phyloP scores from a whole-genome alignment of 2,888 invertebrate genomes.

The Drosophila eohydei region DNA sequence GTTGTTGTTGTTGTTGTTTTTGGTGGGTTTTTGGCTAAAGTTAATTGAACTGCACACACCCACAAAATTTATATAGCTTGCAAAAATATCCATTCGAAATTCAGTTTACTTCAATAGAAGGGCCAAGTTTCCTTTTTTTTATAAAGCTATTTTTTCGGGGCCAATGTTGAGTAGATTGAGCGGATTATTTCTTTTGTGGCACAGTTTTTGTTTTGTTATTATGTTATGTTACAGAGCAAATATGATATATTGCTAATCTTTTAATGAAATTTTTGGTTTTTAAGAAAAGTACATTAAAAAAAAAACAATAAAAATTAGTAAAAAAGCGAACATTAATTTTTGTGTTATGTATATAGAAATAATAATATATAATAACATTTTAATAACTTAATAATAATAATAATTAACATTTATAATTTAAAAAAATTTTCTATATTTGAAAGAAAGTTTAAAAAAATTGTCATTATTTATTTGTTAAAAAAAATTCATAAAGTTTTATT shows the following conservation, averaged over 20 bases:
- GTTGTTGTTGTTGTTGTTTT: slow-evolving; percentile 36
- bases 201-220: slow-evolving; percentile 11
- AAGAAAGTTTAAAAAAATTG: background rate
- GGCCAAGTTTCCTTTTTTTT: slow-evolving; percentile 23
- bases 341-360: background rate
- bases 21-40: slow-evolving; percentile 57
- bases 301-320: background rate
- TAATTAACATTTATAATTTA: no score
- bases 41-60: slow-evolving; percentile 72
- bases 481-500: no score
- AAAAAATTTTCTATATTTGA: background rate
- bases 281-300: background rate
- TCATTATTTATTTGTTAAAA: no score
- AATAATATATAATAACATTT: background rate
- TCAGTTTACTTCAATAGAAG: slow-evolving; percentile 15
- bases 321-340: background rate
- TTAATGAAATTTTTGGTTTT: slow-evolving; percentile 5
- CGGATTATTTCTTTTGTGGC: slow-evolving; percentile 20
- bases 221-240: no score
- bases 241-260: background rate
- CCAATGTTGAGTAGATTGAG: slow-evolving; percentile 22
- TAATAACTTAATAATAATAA: background rate
- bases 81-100: slow-evolving; percentile 11
- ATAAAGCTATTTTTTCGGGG: background rate
- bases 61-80: slow-evolving; percentile 48